A percentile compares a stretch with the other conserved stretches of the same genome.
Evolutionary conservation across 2,888 invertebrate genomes (phyloP).

Genomic region (Drosophila borborema): DNA sequence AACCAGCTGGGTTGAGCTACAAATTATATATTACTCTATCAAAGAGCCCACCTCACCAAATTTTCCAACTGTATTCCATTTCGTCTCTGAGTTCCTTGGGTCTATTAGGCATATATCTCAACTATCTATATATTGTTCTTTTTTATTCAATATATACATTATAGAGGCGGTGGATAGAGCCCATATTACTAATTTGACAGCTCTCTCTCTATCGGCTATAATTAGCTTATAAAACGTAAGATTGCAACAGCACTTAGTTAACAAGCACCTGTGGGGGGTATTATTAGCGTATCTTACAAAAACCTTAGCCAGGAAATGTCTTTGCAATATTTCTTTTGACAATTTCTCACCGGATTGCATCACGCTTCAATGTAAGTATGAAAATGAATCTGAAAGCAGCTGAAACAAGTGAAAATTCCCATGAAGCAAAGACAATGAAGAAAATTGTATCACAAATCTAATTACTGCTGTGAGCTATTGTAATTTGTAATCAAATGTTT

Average conservation of each 20-base stretch:
- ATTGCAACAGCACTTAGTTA: background rate
- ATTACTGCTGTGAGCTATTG: background rate
- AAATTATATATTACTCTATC: background rate
- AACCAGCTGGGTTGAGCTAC: background rate
- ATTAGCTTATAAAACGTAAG: background rate
- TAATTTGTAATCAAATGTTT: background rate
- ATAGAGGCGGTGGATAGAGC: background rate
- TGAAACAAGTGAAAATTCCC: constrained; percentile 7
- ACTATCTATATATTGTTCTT: background rate
- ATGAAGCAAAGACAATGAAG: background rate
- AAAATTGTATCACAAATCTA: background rate
- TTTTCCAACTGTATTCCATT: fast-evolving
- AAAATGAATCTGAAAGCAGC: constrained; percentile 1
- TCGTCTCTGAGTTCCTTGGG: background rate
- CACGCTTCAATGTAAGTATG: background rate
- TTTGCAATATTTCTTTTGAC: constrained; percentile 6
- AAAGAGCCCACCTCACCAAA: background rate
- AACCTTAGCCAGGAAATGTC: background rate
- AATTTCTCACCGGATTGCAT: constrained; percentile 9
- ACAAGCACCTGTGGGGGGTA: background rate
- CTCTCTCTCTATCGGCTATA: background rate
- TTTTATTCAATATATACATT: background rate
- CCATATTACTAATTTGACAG: background rate
- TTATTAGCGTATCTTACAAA: background rate
- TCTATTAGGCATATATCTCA: background rate